phyloP scores from a whole-genome alignment of 2,113 vertebrate genomes.

The Pseudonaja textilis region DNA sequence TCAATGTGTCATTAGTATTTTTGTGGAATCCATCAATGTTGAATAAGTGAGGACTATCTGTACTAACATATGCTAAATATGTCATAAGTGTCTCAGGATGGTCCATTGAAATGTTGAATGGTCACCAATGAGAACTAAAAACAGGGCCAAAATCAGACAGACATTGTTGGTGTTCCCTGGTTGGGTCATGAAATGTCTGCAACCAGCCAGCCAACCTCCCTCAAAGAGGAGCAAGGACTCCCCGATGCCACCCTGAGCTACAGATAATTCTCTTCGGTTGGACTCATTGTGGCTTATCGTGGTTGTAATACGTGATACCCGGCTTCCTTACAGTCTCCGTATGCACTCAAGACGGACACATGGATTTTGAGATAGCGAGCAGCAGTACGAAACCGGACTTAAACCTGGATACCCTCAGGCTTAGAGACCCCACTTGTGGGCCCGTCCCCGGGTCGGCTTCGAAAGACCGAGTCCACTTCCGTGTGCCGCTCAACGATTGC shows the following conservation, averaged over 20 bases:
- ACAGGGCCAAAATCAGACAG: not conserved
- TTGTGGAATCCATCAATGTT: not conserved
- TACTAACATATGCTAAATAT: not conserved
- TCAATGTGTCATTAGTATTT: not conserved
- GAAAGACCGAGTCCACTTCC: conserved; percentile 49
- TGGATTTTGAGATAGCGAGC: conserved; percentile 68
- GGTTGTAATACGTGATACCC: rapidly evolving
- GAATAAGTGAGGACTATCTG: not conserved
- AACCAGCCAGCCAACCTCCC: not conserved
- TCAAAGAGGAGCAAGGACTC: too few relatives aligned
- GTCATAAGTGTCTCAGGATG: not conserved
- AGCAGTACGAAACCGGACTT: conserved; percentile 61
- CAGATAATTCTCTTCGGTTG: not conserved
- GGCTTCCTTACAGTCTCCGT: conserved; percentile 55
- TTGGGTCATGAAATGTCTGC: not conserved
- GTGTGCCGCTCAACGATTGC: conserved; percentile 63
- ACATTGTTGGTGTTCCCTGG: not conserved
- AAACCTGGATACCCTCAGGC: conserved; percentile 56
- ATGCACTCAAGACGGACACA: conserved; percentile 70
- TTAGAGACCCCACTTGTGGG: conserved; percentile 60
- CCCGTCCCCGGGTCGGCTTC: conserved; percentile 25
- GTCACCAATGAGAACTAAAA: not conserved
- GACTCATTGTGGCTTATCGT: not conserved
- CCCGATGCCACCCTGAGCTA: not conserved
- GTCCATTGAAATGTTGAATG: not conserved